Base-by-base conservation (phyloP, 2,888 invertebrate species). In the Celastrina argiolus region DNA sequence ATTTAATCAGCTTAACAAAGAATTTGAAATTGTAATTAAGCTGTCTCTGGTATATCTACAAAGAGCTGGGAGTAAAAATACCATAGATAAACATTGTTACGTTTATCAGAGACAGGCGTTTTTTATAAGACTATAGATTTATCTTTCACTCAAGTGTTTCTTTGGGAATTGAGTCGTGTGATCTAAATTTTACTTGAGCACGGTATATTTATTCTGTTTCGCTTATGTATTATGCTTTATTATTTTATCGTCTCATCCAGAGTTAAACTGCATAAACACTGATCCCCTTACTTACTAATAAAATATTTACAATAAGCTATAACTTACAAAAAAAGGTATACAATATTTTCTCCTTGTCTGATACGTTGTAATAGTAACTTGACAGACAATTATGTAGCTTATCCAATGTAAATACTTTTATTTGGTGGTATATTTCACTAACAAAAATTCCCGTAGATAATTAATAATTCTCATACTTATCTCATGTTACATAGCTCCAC, bases 401-500 rank as follows among this genome's bases (percentile, higher is more conserved):
- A n/a, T n/a, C n/a, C n/a, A n/a, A n/a, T n/a, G n/a, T n/a, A n/a
- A n/a, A n/a, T n/a, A n/a, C n/a, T n/a, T n/a, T n/a, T n/a, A n/a
- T n/a, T n/a, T n/a, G n/a, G n/a, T n/a, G n/a, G n/a, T n/a, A n/a
- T n/a, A n/a, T n/a, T n/a, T n/a, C n/a, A n/a, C n/a, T n/a, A n/a
- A n/a, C n/a, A n/a, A n/a, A n/a, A n/a, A n/a, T n/a, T n/a, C n/a
- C n/a, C n/a, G n/a, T n/a, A n/a, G n/a, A n/a, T n/a, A n/a, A n/a
- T n/a, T n/a, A n/a, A n/a, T n/a, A n/a, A n/a, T n/a, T n/a, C n/a
- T 36, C 36, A 7, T 0, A 36, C 36, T 56, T 28, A n/a, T 31
- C 18, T 22, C 12, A 14, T 7, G 31, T 31, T 58, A 14, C 18
- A 1, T 92, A 97, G 97, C 91, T 97, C 78, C 97, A 97, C 84